Percentiles rank a stretch among this genome's conserved stretches.
phyloP scores from a whole-genome alignment of 2,113 vertebrate genomes.

The Dipodomys merriami region DNA sequence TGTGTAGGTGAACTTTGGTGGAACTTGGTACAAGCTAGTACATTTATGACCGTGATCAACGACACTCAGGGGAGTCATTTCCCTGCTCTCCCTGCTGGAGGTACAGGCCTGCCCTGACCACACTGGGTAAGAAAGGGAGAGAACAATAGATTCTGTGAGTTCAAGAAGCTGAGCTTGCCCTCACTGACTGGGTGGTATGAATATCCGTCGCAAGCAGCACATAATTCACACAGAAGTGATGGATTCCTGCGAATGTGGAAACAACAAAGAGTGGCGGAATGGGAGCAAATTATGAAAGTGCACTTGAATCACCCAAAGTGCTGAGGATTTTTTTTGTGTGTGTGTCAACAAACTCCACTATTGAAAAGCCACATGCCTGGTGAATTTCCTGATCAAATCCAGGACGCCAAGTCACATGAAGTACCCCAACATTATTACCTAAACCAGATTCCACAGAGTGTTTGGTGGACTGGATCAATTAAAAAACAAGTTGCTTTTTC shows the following conservation, averaged over 20 bases:
- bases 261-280: constrained; percentile 81
- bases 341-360: constrained; percentile 72
- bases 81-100: constrained; percentile 83
- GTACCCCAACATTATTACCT: constrained; percentile 58
- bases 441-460: constrained; percentile 44
- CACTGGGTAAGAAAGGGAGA: constrained; percentile 78
- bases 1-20: constrained; percentile 86
- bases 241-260: constrained; percentile 83
- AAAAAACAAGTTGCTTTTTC: constrained; percentile 58
- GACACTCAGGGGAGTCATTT: constrained; percentile 85
- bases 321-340: constrained; percentile 65
- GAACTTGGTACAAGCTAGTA: constrained; percentile 85
- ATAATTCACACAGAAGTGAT: constrained; percentile 85
- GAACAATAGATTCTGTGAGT: constrained; percentile 85
- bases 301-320: constrained; percentile 74
- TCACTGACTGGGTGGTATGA: constrained; percentile 85
- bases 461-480: constrained; percentile 58
- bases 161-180: constrained; percentile 79
- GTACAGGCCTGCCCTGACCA: constrained; percentile 80
- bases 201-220: constrained; percentile 81
- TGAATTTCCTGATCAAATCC: constrained; percentile 82
- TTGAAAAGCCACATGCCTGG: constrained; percentile 58
- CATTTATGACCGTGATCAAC: constrained; percentile 87
- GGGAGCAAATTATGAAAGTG: constrained; percentile 78
- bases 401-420: constrained; percentile 67